phyloP scores from a whole-genome alignment of 2,113 vertebrate species.

The Scolopax mira region DNA sequence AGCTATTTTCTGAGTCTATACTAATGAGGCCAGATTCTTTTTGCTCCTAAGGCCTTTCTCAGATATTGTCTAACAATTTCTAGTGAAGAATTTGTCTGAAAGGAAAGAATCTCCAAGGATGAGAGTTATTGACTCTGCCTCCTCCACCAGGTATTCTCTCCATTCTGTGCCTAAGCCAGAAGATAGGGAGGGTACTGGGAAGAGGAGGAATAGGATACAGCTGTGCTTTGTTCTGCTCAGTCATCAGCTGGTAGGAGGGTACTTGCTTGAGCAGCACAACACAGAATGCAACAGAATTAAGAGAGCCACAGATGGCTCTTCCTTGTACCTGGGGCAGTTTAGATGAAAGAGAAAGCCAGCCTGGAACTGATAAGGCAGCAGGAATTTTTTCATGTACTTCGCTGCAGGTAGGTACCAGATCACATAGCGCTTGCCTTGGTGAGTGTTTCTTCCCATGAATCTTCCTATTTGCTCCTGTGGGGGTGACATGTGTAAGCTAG shows the following conservation, averaged over 20 bases:
- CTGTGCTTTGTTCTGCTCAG: conserved; percentile 5
- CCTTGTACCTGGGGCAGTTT: neutral
- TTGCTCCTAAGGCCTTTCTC: neutral
- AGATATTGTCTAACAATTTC: neutral
- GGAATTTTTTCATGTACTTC: neutral
- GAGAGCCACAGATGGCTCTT: neutral
- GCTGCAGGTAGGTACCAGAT: neutral
- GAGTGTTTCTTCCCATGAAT: neutral
- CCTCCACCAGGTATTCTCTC: conserved; percentile 2
- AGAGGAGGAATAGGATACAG: neutral
- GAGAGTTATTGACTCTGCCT: neutral
- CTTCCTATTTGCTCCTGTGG: neutral
- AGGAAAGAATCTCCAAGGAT: neutral
- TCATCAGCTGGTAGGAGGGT: conserved; percentile 1
- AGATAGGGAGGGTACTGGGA: neutral
- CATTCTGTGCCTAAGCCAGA: neutral
- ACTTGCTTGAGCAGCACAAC: neutral
- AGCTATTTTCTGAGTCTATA: neutral
- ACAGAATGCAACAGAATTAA: neutral
- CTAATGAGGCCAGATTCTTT: neutral
- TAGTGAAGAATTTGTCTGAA: neutral
- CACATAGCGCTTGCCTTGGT: neutral
- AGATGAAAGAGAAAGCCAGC: neutral
- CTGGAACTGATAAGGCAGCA: neutral
- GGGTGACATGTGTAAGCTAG: neutral